These are phyloP conservation scores for Melanophora roralis DNA, from an alignment of 2,888 invertebrate species.

Conservation along the genomic window DNA sequence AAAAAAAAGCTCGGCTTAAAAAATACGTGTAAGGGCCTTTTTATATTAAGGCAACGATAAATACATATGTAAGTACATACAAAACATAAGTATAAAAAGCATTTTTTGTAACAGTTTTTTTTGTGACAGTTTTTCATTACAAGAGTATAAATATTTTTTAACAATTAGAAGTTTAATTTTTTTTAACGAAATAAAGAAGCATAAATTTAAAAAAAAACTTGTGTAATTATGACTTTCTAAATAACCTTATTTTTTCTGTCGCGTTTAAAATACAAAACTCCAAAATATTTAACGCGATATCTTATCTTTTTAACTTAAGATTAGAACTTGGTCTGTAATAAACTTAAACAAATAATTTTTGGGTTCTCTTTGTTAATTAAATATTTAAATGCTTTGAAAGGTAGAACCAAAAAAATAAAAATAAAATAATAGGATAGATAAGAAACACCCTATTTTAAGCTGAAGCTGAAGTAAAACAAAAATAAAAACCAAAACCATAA, in stretches of 20 bases:
- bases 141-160: too few relatives aligned
- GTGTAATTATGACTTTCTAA: background rate
- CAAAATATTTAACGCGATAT: slow-evolving; percentile 66
- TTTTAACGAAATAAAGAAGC: too few relatives aligned
- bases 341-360: background rate
- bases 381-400: slow-evolving; percentile 37
- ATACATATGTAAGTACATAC: too few relatives aligned
- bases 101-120: too few relatives aligned
- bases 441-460: slow-evolving; percentile 25
- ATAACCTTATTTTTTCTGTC: slow-evolving; percentile 3
- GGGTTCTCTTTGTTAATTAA: slow-evolving; percentile 6
- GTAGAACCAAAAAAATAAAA: slow-evolving; percentile 15
- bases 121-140: too few relatives aligned
- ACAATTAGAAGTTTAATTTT: too few relatives aligned
- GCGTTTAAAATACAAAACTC: slow-evolving; percentile 19
- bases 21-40: too few relatives aligned
- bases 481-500: slow-evolving; percentile 6
- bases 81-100: too few relatives aligned
- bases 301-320: slow-evolving; percentile 74
- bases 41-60: too few relatives aligned
- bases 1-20: too few relatives aligned
- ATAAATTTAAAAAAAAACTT: too few relatives aligned
- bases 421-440: slow-evolving; percentile 14
- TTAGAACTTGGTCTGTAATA: slow-evolving; percentile 65
- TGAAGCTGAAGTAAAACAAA: background rate